These are phyloP conservation scores for Corapipo altera DNA, from an alignment of 2,113 vertebrate genomes.

Conservation along the genomic window DNA sequence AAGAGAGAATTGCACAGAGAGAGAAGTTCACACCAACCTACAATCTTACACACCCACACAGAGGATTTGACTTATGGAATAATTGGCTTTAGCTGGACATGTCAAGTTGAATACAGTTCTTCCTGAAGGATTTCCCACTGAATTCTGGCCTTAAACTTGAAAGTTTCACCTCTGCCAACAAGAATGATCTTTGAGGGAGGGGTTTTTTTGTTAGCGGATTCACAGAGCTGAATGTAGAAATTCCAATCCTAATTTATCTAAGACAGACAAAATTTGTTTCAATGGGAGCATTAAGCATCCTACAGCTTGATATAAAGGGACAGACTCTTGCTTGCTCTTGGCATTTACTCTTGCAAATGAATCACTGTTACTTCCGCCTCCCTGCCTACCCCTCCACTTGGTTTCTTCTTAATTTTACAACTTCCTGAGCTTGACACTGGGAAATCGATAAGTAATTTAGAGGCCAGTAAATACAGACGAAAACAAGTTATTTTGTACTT, in stretches of 20 bases:
- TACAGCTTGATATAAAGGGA: background rate
- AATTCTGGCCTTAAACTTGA: background rate
- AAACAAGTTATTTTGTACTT: conserved; percentile 65
- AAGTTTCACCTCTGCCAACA: background rate
- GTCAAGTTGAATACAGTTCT: background rate
- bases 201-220: background rate
- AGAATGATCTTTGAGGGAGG: background rate
- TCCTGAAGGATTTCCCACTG: background rate
- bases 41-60: background rate
- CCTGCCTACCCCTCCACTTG: conserved; percentile 42
- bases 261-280: background rate
- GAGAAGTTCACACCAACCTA: background rate
- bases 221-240: background rate
- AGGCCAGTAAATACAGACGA: conserved; percentile 47
- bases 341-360: conserved; percentile 24
- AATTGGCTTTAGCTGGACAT: background rate
- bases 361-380: conserved; percentile 36
- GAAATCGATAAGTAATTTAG: conserved; percentile 82
- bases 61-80: background rate
- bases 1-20: background rate
- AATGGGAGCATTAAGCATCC: background rate
- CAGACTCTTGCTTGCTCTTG: conserved; percentile 11
- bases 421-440: conserved; percentile 60
- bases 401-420: conserved; percentile 69
- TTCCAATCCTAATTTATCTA: conserved; percentile 5